A percentile compares a stretch with the other conserved stretches of the same genome.
Evolutionary conservation across 2,797 vertebrate species (phyloP).

Genomic region (Morelia viridis): DNA sequence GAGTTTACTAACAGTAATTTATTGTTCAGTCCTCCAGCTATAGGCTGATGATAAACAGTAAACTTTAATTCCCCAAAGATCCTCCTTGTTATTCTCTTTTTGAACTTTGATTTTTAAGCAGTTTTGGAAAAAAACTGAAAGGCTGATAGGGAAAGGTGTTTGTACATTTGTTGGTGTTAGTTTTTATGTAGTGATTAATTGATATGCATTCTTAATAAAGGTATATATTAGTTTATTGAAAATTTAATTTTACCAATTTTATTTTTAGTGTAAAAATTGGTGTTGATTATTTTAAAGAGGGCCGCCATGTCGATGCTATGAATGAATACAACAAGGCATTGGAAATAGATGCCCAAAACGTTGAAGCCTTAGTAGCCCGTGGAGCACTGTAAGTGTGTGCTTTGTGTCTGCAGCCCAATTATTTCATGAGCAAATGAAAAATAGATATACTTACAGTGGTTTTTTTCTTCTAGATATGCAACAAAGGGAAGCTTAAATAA

Average conservation of each 20-base stretch:
- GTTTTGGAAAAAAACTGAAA: not conserved
- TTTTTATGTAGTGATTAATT: not conserved
- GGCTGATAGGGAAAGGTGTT: not conserved
- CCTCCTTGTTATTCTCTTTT: not conserved
- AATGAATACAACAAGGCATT: constrained; percentile 97
- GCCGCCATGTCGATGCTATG: constrained; percentile 94
- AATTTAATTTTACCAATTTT: not conserved
- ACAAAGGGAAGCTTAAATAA: constrained; percentile 95
- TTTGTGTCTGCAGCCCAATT: not conserved
- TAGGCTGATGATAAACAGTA: not conserved
- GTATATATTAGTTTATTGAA: not conserved
- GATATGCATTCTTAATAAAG: not conserved
- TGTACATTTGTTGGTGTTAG: not conserved
- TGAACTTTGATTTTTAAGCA: not conserved
- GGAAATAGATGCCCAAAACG: constrained; percentile 92
- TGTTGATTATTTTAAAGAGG: constrained; percentile 93
- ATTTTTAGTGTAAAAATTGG: constrained; percentile 88
- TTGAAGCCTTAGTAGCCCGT: constrained; percentile 94
- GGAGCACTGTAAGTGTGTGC: constrained; percentile 89
- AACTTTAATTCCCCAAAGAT: not conserved
- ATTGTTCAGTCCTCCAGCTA: not conserved
- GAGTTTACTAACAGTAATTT: not conserved
- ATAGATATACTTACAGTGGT: not conserved
- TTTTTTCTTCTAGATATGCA: constrained; percentile 81
- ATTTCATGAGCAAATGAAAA: not conserved